Evolutionary conservation across 1,140 invertebrate genomes (phyloP).

Genomic region (Neodiprion virginianus): DNA sequence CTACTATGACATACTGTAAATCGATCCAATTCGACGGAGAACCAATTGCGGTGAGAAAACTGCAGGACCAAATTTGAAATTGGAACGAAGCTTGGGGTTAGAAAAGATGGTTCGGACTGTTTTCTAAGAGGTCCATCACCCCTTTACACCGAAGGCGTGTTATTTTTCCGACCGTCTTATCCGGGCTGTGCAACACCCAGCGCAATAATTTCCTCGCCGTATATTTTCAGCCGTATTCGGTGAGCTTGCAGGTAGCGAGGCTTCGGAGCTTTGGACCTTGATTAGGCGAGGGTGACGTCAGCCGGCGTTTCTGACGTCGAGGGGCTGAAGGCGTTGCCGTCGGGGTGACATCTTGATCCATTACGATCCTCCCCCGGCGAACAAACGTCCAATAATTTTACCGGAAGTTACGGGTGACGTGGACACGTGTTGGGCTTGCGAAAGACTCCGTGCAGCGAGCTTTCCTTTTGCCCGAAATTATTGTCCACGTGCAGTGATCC

Average conservation of each 20-base stretch:
- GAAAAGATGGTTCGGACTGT: neutral
- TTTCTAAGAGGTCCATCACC: neutral
- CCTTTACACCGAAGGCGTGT: too few species aligned
- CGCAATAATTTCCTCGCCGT: neutral
- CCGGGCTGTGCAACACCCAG: neutral
- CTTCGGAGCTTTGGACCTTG: constrained; percentile 5
- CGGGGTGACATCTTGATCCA: constrained; percentile 10
- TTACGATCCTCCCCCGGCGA: constrained; percentile 9
- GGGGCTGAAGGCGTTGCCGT: neutral
- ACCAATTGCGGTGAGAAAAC: too few species aligned
- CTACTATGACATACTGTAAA: too few species aligned
- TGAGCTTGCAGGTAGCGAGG: neutral
- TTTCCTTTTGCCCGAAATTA: neutral
- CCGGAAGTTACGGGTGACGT: neutral
- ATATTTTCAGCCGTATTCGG: neutral
- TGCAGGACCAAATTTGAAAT: too few species aligned
- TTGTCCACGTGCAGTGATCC: neutral
- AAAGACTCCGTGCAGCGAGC: neutral
- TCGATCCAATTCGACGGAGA: too few species aligned
- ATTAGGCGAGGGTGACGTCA: constrained; percentile 4
- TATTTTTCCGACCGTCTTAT: neutral
- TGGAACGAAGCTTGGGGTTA: neutral
- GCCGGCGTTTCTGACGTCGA: neutral
- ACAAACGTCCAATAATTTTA: constrained; percentile 15
- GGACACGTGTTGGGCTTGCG: neutral